phyloP scores from a whole-genome alignment of 2,113 vertebrate genomes.

The Tamias sibiricus region DNA sequence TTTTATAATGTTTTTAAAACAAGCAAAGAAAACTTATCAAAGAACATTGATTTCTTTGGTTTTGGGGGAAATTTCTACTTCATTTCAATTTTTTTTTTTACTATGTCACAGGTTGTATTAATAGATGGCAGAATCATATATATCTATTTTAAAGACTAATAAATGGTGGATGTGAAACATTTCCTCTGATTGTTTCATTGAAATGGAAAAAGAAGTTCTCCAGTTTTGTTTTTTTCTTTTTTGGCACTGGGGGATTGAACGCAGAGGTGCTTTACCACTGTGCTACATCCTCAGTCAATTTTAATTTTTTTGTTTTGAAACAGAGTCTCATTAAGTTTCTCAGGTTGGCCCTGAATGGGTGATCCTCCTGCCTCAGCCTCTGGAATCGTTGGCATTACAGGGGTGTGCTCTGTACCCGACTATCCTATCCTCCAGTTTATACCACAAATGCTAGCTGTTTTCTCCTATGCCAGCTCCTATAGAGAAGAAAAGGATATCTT shows the following conservation, averaged over 20 bases:
- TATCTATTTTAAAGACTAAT: not conserved
- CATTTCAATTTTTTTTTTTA: constrained; percentile 60
- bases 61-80: constrained; percentile 27
- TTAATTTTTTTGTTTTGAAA: too few species aligned
- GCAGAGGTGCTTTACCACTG: too few species aligned
- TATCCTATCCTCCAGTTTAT: not conserved
- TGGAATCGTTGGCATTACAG: too few species aligned
- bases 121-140: constrained; percentile 1
- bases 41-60: not conserved
- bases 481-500: constrained; percentile 56
- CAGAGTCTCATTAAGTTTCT: too few species aligned
- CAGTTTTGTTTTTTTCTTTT: too few species aligned
- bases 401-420: too few species aligned
- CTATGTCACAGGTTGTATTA: constrained; percentile 16
- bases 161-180: not conserved
- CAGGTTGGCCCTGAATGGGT: too few species aligned
- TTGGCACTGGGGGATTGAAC: too few species aligned
- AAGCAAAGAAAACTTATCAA: constrained; percentile 15
- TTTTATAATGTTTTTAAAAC: constrained; percentile 48
- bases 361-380: too few species aligned
- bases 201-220: not conserved
- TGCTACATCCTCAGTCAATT: too few species aligned
- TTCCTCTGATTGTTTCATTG: constrained; percentile 34
- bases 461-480: not conserved
- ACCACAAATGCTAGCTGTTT: not conserved